Evolutionary conservation across 2,113 vertebrate genomes (phyloP), one percentile per base, ranked within the genome.

Genomic region (Blennius ocellaris): DNA sequence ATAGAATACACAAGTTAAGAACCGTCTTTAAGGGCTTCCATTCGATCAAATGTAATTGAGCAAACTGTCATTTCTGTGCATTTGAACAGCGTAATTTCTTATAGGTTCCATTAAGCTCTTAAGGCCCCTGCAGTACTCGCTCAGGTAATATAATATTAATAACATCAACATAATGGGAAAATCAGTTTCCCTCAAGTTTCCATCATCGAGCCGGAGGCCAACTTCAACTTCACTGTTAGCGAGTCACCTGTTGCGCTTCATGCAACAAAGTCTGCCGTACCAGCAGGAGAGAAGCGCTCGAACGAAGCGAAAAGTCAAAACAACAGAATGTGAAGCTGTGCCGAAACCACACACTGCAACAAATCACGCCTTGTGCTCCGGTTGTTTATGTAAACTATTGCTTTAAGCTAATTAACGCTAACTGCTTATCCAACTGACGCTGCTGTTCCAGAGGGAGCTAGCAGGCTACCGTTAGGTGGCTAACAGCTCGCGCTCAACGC

Each of bases 241-340:
- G 60, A n/a, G 7, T 83, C 91, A 90, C 92, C 90, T 92, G 91
- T 90, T 92, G 89, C 89, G 74, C 67, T 49, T 66, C 11, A 21
- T 4, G 43, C 36, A 30, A 30, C 21, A 56, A 62, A 83, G 56
- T 70, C 57, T 56, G 63, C 43, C 69, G 41, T 30, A 30, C 2
- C 21, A 30, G 21, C 2, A 30, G 21, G 21, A 49, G 14, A 48
- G 39, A 54, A 49, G 51, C 54, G 39, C 21, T 30, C 14, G 17
- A 3, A 3, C 10, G 6, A 51, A 37, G 36, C 48, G 2, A 30
- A 50, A 30, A 30, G 21, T 30, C 21, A 30, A 4, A 30, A 30
- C 21, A 30, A 30, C 2, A 30, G 37, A 12, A 21, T 9, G 21
- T 2, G 3, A 37, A 3, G 16, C 11, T 40, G 37, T 11, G 16